phyloP scores from a whole-genome alignment of 2,888 invertebrate species.

The Tricholauxania praeusta region DNA sequence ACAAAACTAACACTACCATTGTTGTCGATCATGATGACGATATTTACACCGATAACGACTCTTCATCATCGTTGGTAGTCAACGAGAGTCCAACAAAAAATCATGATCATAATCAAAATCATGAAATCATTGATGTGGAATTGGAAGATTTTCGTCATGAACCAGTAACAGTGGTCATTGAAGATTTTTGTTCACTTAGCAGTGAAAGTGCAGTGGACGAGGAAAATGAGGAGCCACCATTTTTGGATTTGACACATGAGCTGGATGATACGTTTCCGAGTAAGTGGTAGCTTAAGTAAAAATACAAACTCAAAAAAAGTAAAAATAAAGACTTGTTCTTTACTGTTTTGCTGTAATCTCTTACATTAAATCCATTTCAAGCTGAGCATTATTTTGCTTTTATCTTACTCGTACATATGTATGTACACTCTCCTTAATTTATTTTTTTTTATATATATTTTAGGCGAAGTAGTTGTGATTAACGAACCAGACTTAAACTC shows the following conservation, averaged over 20 bases:
- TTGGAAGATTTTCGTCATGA: slow-evolving; percentile 51
- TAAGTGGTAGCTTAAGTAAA: slow-evolving; percentile 27
- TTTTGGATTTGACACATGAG: slow-evolving; percentile 51
- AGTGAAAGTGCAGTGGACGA: slow-evolving; percentile 39
- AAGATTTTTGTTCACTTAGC: slow-evolving; percentile 40
- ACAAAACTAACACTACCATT: slow-evolving; percentile 22
- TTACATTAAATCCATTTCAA: background rate
- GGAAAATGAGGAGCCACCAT: slow-evolving; percentile 53
- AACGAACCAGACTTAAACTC: slow-evolving; percentile 58
- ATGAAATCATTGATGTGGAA: slow-evolving; percentile 51
- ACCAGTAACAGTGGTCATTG: slow-evolving; percentile 19
- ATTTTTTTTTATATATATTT: slow-evolving; percentile 31
- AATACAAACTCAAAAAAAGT: background rate
- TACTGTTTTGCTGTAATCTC: slow-evolving; percentile 2
- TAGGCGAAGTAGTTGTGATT: slow-evolving; percentile 60
- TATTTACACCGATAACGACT: background rate
- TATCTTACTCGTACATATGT: background rate
- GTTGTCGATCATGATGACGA: slow-evolving; percentile 39
- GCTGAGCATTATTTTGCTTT: too few species aligned
- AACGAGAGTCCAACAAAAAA: background rate
- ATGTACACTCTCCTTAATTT: background rate
- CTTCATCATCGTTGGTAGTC: background rate
- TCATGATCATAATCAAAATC: slow-evolving; percentile 37
- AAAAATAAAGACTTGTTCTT: background rate
- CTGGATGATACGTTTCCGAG: slow-evolving; percentile 40